phyloP scores from a whole-genome alignment of 2,888 invertebrate genomes.

The Xestia c-nigrum region DNA sequence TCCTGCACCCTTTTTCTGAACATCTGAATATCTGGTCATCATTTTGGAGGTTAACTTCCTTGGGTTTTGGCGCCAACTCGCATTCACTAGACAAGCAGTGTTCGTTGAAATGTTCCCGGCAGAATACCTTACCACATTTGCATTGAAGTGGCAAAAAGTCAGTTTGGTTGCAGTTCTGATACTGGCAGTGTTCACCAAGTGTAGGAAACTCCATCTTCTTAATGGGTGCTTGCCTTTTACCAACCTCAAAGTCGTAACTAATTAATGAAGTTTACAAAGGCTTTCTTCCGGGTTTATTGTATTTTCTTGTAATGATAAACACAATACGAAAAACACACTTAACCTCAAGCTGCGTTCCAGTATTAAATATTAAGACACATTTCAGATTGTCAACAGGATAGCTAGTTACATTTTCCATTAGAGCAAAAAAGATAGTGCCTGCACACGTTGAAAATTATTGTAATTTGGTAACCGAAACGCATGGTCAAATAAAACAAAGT shows the following conservation, averaged over 20 bases:
- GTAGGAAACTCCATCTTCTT: conserved; percentile 93
- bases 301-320: background rate
- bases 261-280: background rate
- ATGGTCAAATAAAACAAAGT: too few species aligned
- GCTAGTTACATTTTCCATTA: background rate
- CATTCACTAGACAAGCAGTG: conserved; percentile 90
- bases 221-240: background rate
- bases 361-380: rapidly evolving
- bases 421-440: background rate
- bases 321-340: conserved; percentile 2
- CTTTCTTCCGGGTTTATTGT: background rate
- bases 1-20: conserved; percentile 90
- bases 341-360: conserved; percentile 10
- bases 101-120: conserved; percentile 92
- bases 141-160: conserved; percentile 94
- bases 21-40: conserved; percentile 89
- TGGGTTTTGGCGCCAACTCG: conserved; percentile 82
- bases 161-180: conserved; percentile 91
- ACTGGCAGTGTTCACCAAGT: conserved; percentile 92
- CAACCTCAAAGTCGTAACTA: background rate
- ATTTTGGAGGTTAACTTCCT: conserved; percentile 81
- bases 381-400: conserved; percentile 13
- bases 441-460: background rate
- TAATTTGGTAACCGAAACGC: background rate
- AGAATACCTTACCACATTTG: conserved; percentile 91